phyloP scores from a whole-genome alignment of 2,797 vertebrate species.

The Trichosurus vulpecula region DNA sequence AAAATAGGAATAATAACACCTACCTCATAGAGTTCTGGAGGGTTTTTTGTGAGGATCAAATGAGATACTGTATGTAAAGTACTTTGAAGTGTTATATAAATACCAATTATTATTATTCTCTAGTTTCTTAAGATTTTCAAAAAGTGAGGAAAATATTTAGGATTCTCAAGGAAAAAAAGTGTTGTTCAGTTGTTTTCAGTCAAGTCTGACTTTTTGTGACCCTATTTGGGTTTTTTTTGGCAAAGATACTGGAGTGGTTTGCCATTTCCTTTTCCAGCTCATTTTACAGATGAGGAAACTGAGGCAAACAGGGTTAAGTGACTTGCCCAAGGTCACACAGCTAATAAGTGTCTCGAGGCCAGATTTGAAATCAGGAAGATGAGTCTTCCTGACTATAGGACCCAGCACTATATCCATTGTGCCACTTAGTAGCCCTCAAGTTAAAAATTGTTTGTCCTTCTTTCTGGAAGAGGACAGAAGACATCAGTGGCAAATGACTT shows the following conservation, averaged over 20 bases:
- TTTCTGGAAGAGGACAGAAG: not conserved
- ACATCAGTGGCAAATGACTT: not conserved
- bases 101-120: not conserved
- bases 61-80: not conserved
- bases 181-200: not conserved
- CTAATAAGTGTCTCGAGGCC: not conserved
- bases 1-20: not conserved
- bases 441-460: not conserved
- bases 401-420: not conserved
- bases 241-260: not conserved
- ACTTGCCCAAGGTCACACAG: not conserved
- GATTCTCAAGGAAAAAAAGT: not conserved
- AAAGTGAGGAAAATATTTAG: not conserved
- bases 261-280: not conserved
- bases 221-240: not conserved
- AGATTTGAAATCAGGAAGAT: not conserved
- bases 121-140: not conserved
- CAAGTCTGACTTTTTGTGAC: not conserved
- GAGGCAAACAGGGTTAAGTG: not conserved
- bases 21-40: not conserved
- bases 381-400: not conserved
- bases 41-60: not conserved
- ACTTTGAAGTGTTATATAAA: not conserved
- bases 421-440: not conserved
- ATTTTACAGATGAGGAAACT: not conserved